These are phyloP conservation scores for Otus sunia DNA, from an alignment of 2,113 vertebrate genomes.

Conservation along the genomic window DNA sequence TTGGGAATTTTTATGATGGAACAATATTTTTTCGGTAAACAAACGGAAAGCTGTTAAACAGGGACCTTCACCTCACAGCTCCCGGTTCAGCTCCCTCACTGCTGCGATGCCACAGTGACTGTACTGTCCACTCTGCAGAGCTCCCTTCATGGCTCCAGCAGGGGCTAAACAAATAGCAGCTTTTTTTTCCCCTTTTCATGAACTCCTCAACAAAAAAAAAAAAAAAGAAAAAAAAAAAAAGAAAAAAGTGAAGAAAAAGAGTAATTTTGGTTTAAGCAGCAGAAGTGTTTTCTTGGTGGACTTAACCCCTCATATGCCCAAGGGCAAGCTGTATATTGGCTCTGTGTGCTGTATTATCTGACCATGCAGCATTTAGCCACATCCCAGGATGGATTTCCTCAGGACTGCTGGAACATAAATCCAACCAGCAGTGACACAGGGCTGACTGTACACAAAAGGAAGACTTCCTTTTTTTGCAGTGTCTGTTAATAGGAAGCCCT, in stretches of 20 bases:
- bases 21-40: constrained; percentile 84
- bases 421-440: background rate
- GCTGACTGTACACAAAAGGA: background rate
- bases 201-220: background rate
- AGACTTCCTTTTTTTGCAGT: background rate
- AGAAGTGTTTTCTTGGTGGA: background rate
- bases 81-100: constrained; percentile 69
- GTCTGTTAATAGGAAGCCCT: background rate
- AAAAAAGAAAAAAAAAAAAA: background rate
- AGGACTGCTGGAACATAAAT: background rate
- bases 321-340: background rate
- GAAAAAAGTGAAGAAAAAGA: background rate
- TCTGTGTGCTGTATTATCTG: background rate
- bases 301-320: constrained; percentile 7
- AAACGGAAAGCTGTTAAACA: constrained; percentile 78
- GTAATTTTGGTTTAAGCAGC: background rate
- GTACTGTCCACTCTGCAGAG: constrained; percentile 65
- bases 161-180: constrained; percentile 63
- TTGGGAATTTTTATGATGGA: constrained; percentile 84
- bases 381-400: background rate
- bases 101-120: constrained; percentile 66
- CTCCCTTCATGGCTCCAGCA: constrained; percentile 47
- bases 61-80: constrained; percentile 73
- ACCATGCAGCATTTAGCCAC: background rate
- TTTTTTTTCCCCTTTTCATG: background rate